Evolutionary conservation across 2,113 vertebrate genomes (phyloP).

Genomic region (Acrocephalus kingi): DNA sequence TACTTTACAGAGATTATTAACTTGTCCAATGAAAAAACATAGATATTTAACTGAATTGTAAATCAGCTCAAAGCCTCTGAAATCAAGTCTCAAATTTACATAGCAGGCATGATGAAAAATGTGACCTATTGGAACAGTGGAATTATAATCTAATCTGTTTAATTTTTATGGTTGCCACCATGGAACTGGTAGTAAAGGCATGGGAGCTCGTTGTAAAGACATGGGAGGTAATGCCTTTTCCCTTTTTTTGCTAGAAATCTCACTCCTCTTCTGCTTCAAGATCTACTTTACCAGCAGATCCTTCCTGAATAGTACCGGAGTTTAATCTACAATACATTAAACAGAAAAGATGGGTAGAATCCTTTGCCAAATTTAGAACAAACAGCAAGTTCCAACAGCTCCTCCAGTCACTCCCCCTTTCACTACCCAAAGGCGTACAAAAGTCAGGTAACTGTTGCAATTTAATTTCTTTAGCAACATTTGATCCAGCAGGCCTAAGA

Average conservation of each 20-base stretch:
- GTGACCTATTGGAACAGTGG: neutral
- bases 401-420: neutral
- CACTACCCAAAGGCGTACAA: neutral
- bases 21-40: neutral
- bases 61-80: neutral
- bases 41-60: neutral
- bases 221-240: neutral
- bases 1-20: neutral
- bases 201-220: neutral
- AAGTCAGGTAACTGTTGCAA: neutral
- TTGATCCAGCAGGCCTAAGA: neutral
- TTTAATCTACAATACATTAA: neutral
- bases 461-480: neutral
- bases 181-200: neutral
- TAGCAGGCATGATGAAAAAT: neutral
- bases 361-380: neutral
- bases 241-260: neutral
- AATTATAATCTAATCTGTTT: neutral
- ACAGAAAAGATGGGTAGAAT: neutral
- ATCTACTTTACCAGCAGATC: neutral
- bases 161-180: neutral
- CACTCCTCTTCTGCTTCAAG: neutral
- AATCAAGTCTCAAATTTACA: neutral
- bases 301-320: neutral
- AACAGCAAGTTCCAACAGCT: slow-evolving; percentile 27